Base-by-base conservation (phyloP, 2,113 vertebrate genomes). In the Paedocypris sp. region DNA sequence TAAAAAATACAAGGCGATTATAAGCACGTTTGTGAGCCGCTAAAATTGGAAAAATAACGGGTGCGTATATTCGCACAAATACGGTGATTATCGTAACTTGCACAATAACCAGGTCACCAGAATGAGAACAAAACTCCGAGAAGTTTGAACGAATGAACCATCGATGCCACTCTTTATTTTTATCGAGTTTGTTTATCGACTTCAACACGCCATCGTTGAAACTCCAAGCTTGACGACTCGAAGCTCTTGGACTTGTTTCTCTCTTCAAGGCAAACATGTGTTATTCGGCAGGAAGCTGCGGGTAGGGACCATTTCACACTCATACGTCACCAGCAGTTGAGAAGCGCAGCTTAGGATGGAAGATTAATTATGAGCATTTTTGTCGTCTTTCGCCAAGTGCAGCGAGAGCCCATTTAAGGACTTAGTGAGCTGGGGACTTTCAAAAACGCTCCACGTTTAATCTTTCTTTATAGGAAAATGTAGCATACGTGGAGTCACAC, bases 381-480 rank as follows among this genome's bases (percentile, higher is more conserved):
- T 56, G 32, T 41, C n/a, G 13, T 59, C 63, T 53, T 66, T 68
- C 71, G 65, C 45, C 19, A 6, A 20, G 20, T 20, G 22, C 2
- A 32, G 67, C 60, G 3, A 31, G 58, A 67, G 46, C 35, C 38
- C 43, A 4, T 63, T 73, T 64, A 68, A 52, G 62, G 31, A 8
- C 61, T 47, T 20, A 57, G 54, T 32, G 33, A 50, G 60, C 58
- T 50, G 49, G 68, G 54, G 62, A 60, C 61, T 71, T 68, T 58
- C 50, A 26, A 51, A 58, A 59, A 28, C 57, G 60, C 39, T 65
- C 53, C 45, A n/a, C 35, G 43, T 73, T 73, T 73, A 68, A 78
- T 78, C 53, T 76, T 53, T 35, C n/a, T 67, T 60, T 28, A 31
- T 18, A 66, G 70, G 69, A 56, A 57, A 65, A 19, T 33, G 66